Evolutionary conservation across 2,797 vertebrate genomes (phyloP).

Genomic region (Ataeniobius toweri): DNA sequence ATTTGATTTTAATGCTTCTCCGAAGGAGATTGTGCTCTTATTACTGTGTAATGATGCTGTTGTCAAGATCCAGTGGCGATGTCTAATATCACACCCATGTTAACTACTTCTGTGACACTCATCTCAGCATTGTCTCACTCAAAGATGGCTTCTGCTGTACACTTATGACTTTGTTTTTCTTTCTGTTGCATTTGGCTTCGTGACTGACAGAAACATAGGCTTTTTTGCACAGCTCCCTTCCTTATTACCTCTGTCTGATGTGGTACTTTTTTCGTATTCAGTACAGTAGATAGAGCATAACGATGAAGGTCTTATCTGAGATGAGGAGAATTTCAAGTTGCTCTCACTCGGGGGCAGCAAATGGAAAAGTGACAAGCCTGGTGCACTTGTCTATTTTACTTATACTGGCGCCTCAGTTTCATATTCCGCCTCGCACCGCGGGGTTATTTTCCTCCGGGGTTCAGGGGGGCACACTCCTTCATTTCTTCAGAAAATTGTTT

Average conservation of each 20-base stretch:
- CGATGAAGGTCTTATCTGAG: slow-evolving; percentile 77
- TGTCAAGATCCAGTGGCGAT: slow-evolving; percentile 80
- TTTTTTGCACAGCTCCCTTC: slow-evolving; percentile 59
- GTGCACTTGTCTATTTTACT: slow-evolving; percentile 95
- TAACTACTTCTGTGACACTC: slow-evolving; percentile 82
- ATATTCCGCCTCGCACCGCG: slow-evolving; percentile 89
- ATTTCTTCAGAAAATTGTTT: slow-evolving; percentile 99
- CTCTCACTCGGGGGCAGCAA: slow-evolving; percentile 83
- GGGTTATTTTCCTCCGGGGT: slow-evolving; percentile 96
- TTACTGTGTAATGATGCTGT: slow-evolving; percentile 85
- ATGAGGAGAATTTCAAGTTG: slow-evolving; percentile 81
- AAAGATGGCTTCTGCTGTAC: slow-evolving; percentile 51
- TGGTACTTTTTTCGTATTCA: slow-evolving; percentile 76
- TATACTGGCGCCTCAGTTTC: slow-evolving; percentile 90
- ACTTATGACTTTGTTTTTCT: slow-evolving; percentile 70
- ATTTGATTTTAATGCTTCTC: slow-evolving; percentile 87
- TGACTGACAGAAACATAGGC: slow-evolving; percentile 67
- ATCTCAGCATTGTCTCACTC: slow-evolving; percentile 63
- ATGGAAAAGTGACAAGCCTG: slow-evolving; percentile 93
- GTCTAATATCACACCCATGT: slow-evolving; percentile 77
- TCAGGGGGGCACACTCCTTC: slow-evolving; percentile 97
- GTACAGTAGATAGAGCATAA: slow-evolving; percentile 82
- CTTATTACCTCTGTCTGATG: slow-evolving; percentile 76
- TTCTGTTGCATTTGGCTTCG: slow-evolving; percentile 54
- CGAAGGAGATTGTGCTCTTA: slow-evolving; percentile 80